A percentile compares a stretch with the other conserved stretches of the same genome.
These are phyloP conservation scores for Agrenia bidenticulata DNA, from an alignment of 2,888 invertebrate genomes.

Conservation along the genomic window DNA sequence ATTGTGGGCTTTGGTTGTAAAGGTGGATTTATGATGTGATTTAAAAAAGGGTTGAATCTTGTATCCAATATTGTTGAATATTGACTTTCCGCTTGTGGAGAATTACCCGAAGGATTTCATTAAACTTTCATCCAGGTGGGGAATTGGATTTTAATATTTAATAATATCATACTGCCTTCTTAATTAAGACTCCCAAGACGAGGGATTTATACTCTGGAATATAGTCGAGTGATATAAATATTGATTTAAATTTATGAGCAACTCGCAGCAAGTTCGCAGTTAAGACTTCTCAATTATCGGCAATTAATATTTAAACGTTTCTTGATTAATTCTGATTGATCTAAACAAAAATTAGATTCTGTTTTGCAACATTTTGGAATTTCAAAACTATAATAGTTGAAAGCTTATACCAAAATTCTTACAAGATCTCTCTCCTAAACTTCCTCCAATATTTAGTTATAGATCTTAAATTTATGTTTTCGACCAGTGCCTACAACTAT, in stretches of 20 bases:
- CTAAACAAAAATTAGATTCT: no score
- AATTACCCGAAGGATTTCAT: neutral
- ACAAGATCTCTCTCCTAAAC: neutral
- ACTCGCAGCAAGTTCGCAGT: no score
- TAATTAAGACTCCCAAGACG: slow-evolving; percentile 23
- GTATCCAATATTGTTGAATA: no score
- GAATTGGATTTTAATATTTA: slow-evolving; percentile 44
- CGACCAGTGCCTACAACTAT: neutral
- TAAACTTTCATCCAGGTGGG: slow-evolving; percentile 9
- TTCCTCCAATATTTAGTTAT: slow-evolving; percentile 2
- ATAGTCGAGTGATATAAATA: no score
- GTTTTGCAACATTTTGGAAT: no score
- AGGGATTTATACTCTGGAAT: neutral
- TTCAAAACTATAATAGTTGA: neutral
- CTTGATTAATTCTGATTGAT: no score
- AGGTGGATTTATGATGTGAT: no score
- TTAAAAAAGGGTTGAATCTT: no score
- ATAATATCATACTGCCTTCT: slow-evolving; percentile 23
- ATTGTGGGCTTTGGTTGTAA: neutral
- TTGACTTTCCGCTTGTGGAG: neutral
- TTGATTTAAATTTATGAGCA: no score
- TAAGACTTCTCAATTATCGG: no score
- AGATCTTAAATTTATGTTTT: neutral
- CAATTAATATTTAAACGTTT: no score
- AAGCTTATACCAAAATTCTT: neutral